Conservation (phyloP, 1,140 invertebrate species). For the Hycleus phaleratus region DNA sequence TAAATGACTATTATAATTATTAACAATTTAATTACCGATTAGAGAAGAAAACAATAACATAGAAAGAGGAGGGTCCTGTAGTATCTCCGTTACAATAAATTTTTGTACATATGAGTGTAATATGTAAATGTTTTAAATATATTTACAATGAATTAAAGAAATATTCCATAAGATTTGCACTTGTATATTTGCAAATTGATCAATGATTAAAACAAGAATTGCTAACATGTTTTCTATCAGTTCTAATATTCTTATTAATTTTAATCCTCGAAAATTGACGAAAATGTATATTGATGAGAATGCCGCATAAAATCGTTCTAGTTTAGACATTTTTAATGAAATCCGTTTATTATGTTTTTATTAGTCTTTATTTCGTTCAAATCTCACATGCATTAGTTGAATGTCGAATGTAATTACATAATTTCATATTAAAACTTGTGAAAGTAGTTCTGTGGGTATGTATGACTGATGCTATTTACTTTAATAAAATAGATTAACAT, state of each 20-base stretch:
- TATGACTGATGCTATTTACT: conserved; percentile 15
- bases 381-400: conserved; percentile 9
- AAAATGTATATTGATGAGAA: no score
- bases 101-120: conserved; percentile 13
- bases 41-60: no score
- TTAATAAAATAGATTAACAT: conserved; percentile 1
- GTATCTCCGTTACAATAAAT: neutral
- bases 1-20: no score
- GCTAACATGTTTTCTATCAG: no score
- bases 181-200: conserved; percentile 3
- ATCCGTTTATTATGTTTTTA: neutral
- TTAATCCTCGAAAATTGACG: no score
- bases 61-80: no score
- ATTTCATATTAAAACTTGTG: conserved; percentile 12
- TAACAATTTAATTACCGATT: no score
- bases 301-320: neutral
- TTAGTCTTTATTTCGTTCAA: conserved; percentile 6
- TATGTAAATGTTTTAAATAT: conserved; percentile 10
- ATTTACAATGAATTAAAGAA: conserved; percentile 10
- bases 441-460: conserved; percentile 15
- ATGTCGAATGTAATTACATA: conserved; percentile 12
- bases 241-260: no score
- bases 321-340: conserved; percentile 1
- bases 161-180: conserved; percentile 2
- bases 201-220: no score